phyloP scores from a whole-genome alignment of 2,113 vertebrate genomes.

The Tragelaphus imberbis region DNA sequence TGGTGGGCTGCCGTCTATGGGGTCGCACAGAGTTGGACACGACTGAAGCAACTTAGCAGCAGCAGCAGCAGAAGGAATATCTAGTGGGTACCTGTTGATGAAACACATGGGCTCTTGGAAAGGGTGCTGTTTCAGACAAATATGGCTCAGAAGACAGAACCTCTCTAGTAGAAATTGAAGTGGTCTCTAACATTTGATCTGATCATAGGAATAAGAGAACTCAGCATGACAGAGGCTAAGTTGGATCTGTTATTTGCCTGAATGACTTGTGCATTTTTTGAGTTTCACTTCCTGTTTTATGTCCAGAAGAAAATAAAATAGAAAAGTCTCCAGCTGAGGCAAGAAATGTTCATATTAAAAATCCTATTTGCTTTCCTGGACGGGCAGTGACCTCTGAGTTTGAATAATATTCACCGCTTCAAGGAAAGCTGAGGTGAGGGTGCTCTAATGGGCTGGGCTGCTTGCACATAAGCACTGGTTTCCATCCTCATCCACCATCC shows the following conservation, averaged over 20 bases:
- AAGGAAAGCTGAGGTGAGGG: too few species aligned
- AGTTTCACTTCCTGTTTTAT: slow-evolving; percentile 10
- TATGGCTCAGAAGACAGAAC: background rate
- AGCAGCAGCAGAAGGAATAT: too few species aligned
- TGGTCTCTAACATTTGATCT: background rate
- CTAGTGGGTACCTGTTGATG: background rate
- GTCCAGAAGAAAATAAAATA: background rate
- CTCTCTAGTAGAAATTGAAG: background rate
- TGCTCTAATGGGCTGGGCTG: background rate
- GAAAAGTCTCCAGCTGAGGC: background rate
- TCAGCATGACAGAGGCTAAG: background rate
- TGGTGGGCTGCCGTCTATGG: too few species aligned
- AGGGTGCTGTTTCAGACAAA: background rate
- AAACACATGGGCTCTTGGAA: background rate
- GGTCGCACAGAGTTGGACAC: too few species aligned
- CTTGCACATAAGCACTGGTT: background rate
- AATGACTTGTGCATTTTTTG: background rate
- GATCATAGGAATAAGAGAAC: background rate
- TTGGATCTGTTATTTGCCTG: background rate
- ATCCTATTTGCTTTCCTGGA: background rate
- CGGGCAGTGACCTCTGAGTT: fast-evolving
- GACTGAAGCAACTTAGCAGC: too few species aligned
- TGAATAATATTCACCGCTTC: background rate
- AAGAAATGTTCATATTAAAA: background rate
- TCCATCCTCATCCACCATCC: background rate